A percentile compares a stretch with the other conserved stretches of the same genome.
Conservation (phyloP, 1,140 invertebrate species). For the Agrilus planipennis region DNA sequence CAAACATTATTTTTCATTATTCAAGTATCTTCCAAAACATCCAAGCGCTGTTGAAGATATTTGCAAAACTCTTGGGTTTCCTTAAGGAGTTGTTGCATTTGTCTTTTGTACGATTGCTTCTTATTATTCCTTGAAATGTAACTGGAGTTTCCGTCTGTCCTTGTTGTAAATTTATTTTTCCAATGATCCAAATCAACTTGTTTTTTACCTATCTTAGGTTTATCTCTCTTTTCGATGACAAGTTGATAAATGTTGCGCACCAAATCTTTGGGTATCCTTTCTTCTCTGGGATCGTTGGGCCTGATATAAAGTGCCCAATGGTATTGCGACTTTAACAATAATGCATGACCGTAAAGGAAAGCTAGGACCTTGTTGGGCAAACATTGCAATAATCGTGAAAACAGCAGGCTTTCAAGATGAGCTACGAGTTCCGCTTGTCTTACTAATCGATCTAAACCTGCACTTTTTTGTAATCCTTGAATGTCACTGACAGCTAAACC, state of each 20-base stretch:
- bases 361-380: slow-evolving; percentile 50
- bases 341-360: slow-evolving; percentile 51
- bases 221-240: slow-evolving; percentile 52
- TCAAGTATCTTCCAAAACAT: too few species aligned
- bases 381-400: slow-evolving; percentile 57
- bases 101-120: too few species aligned
- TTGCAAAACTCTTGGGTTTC: too few species aligned
- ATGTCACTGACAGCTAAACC: slow-evolving; percentile 76
- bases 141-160: too few species aligned
- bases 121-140: too few species aligned
- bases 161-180: too few species aligned
- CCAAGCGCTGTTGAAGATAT: too few species aligned
- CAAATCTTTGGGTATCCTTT: slow-evolving; percentile 59
- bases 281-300: slow-evolving; percentile 70
- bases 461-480: slow-evolving; percentile 68
- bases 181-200: too few species aligned
- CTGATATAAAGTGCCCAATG: slow-evolving; percentile 56
- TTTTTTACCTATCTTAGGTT: slow-evolving; percentile 37
- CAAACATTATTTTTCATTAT: too few species aligned
- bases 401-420: slow-evolving; percentile 67
- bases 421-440: slow-evolving; percentile 67
- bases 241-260: slow-evolving; percentile 58
- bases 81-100: too few species aligned
- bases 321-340: slow-evolving; percentile 57
- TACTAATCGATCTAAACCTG: slow-evolving; percentile 65